phyloP scores from a whole-genome alignment of 2,113 vertebrate genomes.

The Chaetodon auriga region DNA sequence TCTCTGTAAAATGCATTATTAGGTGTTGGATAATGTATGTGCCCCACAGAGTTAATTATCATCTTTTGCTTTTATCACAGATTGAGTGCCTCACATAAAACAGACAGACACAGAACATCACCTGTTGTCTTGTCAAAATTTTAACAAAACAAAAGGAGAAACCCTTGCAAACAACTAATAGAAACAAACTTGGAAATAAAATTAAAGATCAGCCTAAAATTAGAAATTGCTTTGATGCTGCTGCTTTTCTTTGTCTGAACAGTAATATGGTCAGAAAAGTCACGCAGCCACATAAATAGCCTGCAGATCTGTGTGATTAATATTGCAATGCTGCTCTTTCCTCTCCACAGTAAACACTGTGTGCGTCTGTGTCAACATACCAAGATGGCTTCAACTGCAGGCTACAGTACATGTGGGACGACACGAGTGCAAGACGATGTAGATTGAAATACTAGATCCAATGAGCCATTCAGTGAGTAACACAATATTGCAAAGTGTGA shows the following conservation, averaged over 20 bases:
- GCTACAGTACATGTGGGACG: constrained; percentile 25
- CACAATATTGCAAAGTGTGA: constrained; percentile 29
- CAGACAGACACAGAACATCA: neutral
- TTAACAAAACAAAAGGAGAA: neutral
- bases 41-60: constrained; percentile 5
- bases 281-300: neutral
- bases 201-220: neutral
- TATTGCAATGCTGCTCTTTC: constrained; percentile 22
- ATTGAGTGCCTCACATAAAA: constrained; percentile 8
- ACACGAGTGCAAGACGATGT: constrained; percentile 21
- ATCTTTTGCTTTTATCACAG: constrained; percentile 18
- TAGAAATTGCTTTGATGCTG: neutral
- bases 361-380: constrained; percentile 41
- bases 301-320: no score
- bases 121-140: neutral
- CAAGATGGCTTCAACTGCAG: constrained; percentile 26
- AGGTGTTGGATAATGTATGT: constrained; percentile 14
- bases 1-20: neutral
- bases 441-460: constrained; percentile 36
- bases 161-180: no score
- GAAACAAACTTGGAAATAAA: no score
- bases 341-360: constrained; percentile 49
- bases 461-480: constrained; percentile 28
- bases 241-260: neutral
- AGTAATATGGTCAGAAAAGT: neutral